phyloP scores from a whole-genome alignment of 2,797 vertebrate species.

The Hyperoplus immaculatus region DNA sequence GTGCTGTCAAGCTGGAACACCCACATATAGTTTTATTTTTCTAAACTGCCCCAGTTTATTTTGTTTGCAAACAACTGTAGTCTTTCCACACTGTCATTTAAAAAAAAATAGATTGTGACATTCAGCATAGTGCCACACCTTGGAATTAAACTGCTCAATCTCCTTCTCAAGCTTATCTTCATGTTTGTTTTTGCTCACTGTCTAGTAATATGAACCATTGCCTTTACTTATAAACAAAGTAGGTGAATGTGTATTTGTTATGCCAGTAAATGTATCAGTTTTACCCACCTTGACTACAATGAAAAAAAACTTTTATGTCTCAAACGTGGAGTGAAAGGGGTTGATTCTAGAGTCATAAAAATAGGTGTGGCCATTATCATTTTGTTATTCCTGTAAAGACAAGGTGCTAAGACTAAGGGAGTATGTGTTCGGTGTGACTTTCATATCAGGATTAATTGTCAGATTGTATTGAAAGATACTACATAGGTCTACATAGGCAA shows the following conservation, averaged over 20 bases:
- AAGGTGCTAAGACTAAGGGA: background rate
- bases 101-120: background rate
- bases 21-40: background rate
- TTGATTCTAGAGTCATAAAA: background rate
- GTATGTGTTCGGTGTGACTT: conserved; percentile 6
- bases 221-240: conserved; percentile 21
- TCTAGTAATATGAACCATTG: conserved; percentile 10
- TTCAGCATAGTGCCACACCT: conserved; percentile 9
- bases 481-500: background rate
- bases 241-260: conserved; percentile 1
- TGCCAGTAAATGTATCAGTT: background rate
- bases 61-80: background rate
- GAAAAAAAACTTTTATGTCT: background rate
- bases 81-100: background rate
- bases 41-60: background rate
- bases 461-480: conserved; percentile 4
- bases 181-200: conserved; percentile 8
- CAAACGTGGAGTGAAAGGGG: background rate
- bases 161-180: background rate
- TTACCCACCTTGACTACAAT: background rate
- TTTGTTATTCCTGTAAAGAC: conserved; percentile 12
- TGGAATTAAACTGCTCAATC: background rate
- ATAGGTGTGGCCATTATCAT: conserved; percentile 2
- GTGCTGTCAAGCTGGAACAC: background rate
- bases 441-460: conserved; percentile 8